A percentile compares a stretch with the other conserved stretches of the same genome.
Conservation (phyloP, 2,797 vertebrate genomes). For the Buceros bicornis region DNA sequence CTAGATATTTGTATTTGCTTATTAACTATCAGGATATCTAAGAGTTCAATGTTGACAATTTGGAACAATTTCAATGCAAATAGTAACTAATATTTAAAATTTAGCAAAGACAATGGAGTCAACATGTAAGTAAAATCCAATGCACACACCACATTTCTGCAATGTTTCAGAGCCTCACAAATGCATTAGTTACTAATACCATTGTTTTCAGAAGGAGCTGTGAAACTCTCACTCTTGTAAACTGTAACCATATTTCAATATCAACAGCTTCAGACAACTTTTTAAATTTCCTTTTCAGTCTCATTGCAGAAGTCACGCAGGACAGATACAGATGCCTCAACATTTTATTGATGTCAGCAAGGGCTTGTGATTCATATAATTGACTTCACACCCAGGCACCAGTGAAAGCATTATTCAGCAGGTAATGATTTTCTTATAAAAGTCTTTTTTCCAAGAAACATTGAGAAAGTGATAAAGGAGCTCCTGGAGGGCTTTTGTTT, state of each 20-base stretch:
- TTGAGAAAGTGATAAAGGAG: slow-evolving; percentile 3
- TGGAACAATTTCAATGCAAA: not conserved
- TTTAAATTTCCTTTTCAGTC: not conserved
- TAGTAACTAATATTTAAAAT: not conserved
- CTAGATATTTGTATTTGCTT: not conserved
- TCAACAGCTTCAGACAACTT: not conserved
- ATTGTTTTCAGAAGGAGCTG: not conserved
- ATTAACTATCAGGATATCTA: not conserved
- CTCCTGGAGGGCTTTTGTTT: slow-evolving; percentile 41
- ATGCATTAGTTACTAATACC: not conserved
- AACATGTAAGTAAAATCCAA: not conserved
- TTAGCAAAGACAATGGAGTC: not conserved
- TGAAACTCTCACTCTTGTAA: not conserved
- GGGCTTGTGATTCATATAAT: slow-evolving; percentile 6
- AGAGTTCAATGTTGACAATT: not conserved
- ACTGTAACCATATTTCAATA: not conserved
- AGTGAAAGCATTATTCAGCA: not conserved
- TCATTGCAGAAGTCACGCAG: not conserved
- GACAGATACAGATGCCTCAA: not conserved
- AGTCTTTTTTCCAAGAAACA: not conserved
- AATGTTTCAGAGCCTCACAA: not conserved
- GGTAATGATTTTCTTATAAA: slow-evolving; percentile 43
- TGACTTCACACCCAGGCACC: not conserved
- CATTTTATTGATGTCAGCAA: slow-evolving; percentile 9
- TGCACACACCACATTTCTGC: not conserved